These are phyloP conservation scores for Brachyhypopomus gauderio DNA, from an alignment of 2,113 vertebrate species.

Conservation along the genomic window DNA sequence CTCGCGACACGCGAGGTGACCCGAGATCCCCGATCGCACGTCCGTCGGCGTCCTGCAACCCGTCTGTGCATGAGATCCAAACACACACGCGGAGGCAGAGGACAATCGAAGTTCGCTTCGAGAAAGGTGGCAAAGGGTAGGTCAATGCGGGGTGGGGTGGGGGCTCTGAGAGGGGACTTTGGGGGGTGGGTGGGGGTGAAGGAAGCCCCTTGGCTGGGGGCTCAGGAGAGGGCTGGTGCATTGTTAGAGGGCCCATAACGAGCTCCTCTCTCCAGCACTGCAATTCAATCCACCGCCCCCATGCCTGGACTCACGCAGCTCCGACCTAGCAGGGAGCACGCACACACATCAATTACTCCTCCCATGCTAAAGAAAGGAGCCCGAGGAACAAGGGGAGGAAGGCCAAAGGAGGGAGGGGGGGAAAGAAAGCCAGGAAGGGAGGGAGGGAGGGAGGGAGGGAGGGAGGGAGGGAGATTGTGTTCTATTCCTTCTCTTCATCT, in stretches of 20 bases:
- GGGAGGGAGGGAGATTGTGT: slow-evolving; percentile 50
- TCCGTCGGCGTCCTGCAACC: too few relatives aligned
- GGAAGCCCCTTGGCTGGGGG: slow-evolving; percentile 28
- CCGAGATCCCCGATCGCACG: too few relatives aligned
- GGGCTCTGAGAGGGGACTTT: not conserved
- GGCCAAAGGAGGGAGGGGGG: slow-evolving; percentile 58
- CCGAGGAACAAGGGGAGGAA: slow-evolving; percentile 55
- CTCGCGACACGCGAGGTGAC: too few relatives aligned
- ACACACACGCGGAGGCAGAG: too few relatives aligned
- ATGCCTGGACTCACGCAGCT: slow-evolving; percentile 64
- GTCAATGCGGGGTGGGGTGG: not conserved
- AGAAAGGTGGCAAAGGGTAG: slow-evolving; percentile 6
- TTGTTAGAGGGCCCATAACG: slow-evolving; percentile 73
- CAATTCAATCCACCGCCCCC: slow-evolving; percentile 73
- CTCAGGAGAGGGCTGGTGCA: slow-evolving; percentile 55
- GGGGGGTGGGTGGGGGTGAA: not conserved
- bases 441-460: slow-evolving; percentile 46
- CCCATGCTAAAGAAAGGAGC: slow-evolving; percentile 53
- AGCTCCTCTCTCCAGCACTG: slow-evolving; percentile 65
- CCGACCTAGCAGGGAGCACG: slow-evolving; percentile 49
- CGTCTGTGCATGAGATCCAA: too few relatives aligned
- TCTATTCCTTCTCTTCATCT: slow-evolving; percentile 46
- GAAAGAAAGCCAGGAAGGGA: slow-evolving; percentile 6
- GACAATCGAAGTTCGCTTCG: not conserved
- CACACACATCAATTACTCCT: slow-evolving; percentile 68